phyloP scores from a whole-genome alignment of 2,113 vertebrate genomes.

The Protobothrops mucrosquamatus region DNA sequence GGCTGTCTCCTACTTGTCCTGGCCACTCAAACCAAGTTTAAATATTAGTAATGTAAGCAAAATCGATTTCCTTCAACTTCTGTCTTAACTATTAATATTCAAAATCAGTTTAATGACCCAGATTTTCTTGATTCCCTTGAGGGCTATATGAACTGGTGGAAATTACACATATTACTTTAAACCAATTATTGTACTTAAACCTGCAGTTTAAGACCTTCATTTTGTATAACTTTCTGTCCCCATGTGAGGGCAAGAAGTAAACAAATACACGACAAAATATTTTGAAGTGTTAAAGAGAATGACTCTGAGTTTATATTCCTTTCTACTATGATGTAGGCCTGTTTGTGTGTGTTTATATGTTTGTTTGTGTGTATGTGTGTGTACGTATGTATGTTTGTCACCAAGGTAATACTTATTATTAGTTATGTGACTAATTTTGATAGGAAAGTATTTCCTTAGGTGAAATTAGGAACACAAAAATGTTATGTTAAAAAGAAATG shows the following conservation, averaged over 20 bases:
- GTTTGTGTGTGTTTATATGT: slow-evolving; percentile 75
- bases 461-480: slow-evolving; percentile 24
- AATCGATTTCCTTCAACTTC: background rate
- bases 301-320: slow-evolving; percentile 25
- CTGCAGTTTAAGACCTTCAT: slow-evolving; percentile 28
- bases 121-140: background rate
- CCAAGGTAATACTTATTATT: slow-evolving; percentile 37
- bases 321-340: slow-evolving; percentile 56
- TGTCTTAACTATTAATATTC: background rate
- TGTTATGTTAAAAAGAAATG: slow-evolving; percentile 4
- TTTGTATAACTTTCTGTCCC: slow-evolving; percentile 24
- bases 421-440: slow-evolving; percentile 15
- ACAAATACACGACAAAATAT: slow-evolving; percentile 35
- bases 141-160: background rate
- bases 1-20: background rate
- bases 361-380: slow-evolving; percentile 15
- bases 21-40: background rate
- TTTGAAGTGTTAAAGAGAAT: background rate
- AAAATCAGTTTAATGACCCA: background rate
- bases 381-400: slow-evolving; percentile 10
- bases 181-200: background rate
- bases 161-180: background rate
- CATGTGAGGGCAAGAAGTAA: slow-evolving; percentile 11
- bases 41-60: background rate
- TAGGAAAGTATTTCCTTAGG: slow-evolving; percentile 12